A percentile compares a stretch with the other conserved stretches of the same genome.
Evolutionary conservation across 2,113 vertebrate species (phyloP).

Genomic region (Chauna torquata): DNA sequence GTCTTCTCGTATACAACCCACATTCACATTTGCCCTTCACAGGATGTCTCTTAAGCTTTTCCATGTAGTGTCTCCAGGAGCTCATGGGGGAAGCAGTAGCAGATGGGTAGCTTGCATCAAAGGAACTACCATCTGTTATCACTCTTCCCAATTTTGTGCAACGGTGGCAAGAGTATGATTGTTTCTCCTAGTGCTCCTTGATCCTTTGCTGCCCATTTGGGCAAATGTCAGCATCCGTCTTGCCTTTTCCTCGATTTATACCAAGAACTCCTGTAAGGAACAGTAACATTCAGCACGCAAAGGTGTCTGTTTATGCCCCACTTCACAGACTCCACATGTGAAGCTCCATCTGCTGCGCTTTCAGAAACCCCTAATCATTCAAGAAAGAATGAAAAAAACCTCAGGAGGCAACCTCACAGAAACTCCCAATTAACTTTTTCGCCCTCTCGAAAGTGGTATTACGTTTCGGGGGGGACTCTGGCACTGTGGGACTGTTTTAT

Average conservation of each 20-base stretch:
- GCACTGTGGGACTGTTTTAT: neutral
- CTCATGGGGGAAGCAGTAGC: neutral
- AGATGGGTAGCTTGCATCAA: constrained; percentile 53
- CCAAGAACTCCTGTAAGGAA: neutral
- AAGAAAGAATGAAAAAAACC: neutral
- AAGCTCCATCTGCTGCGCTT: neutral
- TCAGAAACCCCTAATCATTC: neutral
- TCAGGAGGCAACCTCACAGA: neutral
- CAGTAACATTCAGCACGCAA: neutral
- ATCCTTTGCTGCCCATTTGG: neutral
- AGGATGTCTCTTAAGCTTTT: constrained; percentile 12
- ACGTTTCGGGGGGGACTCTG: neutral
- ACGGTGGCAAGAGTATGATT: neutral
- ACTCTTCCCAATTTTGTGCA: neutral
- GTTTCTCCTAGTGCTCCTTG: neutral
- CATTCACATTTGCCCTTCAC: neutral
- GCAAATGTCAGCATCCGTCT: neutral
- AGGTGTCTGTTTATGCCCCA: neutral
- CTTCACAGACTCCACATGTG: neutral
- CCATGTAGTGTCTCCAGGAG: neutral
- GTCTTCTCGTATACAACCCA: neutral
- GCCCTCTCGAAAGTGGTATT: neutral
- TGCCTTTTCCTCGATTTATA: neutral
- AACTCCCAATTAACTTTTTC: neutral
- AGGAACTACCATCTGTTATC: constrained; percentile 49